Evolutionary conservation across 35 echinoderm and acorn worm genomes (phyloP).

Genomic region (Heliocidaris tuberculata): DNA sequence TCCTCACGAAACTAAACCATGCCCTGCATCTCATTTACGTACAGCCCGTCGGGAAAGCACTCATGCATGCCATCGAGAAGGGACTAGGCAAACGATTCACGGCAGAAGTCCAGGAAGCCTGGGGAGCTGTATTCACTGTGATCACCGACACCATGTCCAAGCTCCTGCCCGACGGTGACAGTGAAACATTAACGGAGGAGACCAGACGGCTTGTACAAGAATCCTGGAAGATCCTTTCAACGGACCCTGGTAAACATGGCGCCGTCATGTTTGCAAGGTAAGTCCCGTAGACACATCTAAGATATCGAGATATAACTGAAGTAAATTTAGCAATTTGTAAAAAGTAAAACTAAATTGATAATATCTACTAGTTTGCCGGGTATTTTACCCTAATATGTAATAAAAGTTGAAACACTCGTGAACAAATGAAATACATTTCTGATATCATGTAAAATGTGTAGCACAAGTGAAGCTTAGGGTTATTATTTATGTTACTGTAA

Average conservation of each 20-base stretch:
- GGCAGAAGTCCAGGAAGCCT: neutral
- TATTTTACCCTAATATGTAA: no score
- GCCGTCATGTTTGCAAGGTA: conserved; percentile 58
- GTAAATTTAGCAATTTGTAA: neutral
- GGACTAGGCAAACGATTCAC: neutral
- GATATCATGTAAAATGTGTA: no score
- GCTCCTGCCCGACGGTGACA: neutral
- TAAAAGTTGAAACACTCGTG: no score
- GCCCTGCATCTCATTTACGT: neutral
- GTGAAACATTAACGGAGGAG: conserved; percentile 15
- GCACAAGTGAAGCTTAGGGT: neutral
- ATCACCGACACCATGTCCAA: neutral
- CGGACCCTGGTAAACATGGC: conserved; percentile 42
- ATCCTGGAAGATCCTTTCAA: conserved; percentile 48
- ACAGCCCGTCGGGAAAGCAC: conserved; percentile 20
- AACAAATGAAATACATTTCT: no score
- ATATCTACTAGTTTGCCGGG: no score
- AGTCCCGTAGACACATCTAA: neutral
- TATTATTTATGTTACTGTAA: neutral
- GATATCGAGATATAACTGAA: neutral
- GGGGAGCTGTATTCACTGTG: neutral
- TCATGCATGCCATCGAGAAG: conserved; percentile 13
- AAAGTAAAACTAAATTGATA: no score
- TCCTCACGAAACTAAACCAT: neutral
- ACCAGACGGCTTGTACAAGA: conserved; percentile 45